Evolutionary conservation across 2,797 vertebrate genomes (phyloP).

Genomic region (Clarias pachynema): DNA sequence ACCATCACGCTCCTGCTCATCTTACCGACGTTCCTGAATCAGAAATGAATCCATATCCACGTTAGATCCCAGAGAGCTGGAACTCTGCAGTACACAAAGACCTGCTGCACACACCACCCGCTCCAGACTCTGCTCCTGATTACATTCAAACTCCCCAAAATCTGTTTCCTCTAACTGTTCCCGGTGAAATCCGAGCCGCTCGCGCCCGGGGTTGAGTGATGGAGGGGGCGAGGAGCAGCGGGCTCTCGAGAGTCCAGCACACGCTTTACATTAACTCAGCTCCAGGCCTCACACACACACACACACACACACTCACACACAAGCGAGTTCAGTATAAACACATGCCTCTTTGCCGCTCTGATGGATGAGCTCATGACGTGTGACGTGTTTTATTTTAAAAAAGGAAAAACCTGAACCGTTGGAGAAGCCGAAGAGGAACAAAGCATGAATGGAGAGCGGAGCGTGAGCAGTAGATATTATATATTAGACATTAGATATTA

Average conservation of each 20-base stretch:
- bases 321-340: constrained; percentile 28
- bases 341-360: background rate
- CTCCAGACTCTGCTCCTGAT: constrained; percentile 48
- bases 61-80: constrained; percentile 9
- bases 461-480: too few relatives aligned
- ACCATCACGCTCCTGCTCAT: background rate
- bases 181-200: constrained; percentile 54
- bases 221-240: constrained; percentile 9
- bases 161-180: constrained; percentile 57
- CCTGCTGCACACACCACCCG: background rate
- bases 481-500: too few relatives aligned
- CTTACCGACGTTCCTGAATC: constrained; percentile 54
- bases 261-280: constrained; percentile 66
- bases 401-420: background rate
- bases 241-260: constrained; percentile 52
- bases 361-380: constrained; percentile 28
- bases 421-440: background rate
- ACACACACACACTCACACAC: constrained; percentile 1
- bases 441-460: too few relatives aligned
- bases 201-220: constrained; percentile 12
- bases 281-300: constrained; percentile 10
- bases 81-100: constrained; percentile 39
- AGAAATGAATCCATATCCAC: constrained; percentile 36
- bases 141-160: constrained; percentile 57
- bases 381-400: background rate